Evolutionary conservation across 2,888 invertebrate species (phyloP).

Genomic region (Cataglyphis livida): DNA sequence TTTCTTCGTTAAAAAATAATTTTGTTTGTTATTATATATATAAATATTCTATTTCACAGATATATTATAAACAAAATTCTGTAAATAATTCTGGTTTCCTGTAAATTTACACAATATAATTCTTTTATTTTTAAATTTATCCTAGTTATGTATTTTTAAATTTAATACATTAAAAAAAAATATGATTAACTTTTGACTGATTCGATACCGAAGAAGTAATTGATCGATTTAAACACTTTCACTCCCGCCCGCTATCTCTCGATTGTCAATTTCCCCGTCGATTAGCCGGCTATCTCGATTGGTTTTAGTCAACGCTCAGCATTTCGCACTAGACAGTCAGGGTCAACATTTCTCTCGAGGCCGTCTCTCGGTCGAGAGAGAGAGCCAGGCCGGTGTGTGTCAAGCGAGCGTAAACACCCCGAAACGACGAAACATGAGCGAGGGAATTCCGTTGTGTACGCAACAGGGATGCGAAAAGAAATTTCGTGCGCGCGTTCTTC

Average conservation of each 20-base stretch:
- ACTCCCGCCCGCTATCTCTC: constrained; percentile 30
- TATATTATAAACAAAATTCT: neutral
- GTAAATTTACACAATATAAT: neutral
- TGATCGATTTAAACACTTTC: neutral
- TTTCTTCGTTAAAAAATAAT: neutral
- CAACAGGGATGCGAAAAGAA: neutral
- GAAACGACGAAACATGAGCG: neutral
- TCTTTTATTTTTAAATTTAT: neutral
- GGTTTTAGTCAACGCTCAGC: constrained; percentile 60
- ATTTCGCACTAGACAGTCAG: constrained; percentile 53
- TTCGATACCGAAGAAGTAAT: neutral
- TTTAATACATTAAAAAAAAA: neutral
- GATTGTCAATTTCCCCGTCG: constrained; percentile 50
- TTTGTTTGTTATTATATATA: neutral
- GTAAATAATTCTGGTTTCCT: neutral
- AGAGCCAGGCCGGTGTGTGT: constrained; percentile 29
- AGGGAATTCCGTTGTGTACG: neutral
- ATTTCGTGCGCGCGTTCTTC: neutral
- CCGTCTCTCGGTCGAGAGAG: constrained; percentile 20
- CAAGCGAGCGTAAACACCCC: constrained; percentile 34
- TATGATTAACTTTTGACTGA: neutral
- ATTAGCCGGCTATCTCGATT: constrained; percentile 63
- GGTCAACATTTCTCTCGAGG: constrained; percentile 59
- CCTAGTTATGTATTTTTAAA: neutral
- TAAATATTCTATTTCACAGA: neutral